Evolutionary conservation across 2,888 invertebrate species (phyloP).

Genomic region (Phengaris arion): DNA sequence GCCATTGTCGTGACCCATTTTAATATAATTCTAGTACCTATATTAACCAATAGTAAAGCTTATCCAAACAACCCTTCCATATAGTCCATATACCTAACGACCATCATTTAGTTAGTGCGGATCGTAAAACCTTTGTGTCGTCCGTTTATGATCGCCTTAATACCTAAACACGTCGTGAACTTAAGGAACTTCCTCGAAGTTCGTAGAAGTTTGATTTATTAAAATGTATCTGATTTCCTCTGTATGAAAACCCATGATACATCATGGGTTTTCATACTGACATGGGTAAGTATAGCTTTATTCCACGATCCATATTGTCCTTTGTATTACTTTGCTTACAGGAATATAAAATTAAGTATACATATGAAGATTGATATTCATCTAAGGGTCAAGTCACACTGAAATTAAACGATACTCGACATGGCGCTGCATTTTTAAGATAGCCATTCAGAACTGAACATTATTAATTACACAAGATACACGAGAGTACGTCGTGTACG

Average conservation of each 20-base stretch:
- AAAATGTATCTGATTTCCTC: background rate
- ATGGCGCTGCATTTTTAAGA: too few relatives aligned
- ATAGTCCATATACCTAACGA: slow-evolving; percentile 58
- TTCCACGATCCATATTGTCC: background rate
- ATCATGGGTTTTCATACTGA: too few relatives aligned
- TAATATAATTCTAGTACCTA: slow-evolving; percentile 6
- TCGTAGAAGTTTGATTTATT: slow-evolving; percentile 46
- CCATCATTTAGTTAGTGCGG: slow-evolving; percentile 68
- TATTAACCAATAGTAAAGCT: slow-evolving; percentile 46
- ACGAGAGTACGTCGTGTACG: too few relatives aligned
- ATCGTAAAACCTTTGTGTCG: slow-evolving; percentile 71
- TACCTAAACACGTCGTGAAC: slow-evolving; percentile 46
- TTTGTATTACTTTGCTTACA: background rate
- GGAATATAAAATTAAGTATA: background rate
- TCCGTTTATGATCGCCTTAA: slow-evolving; percentile 57
- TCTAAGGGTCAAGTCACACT: too few relatives aligned
- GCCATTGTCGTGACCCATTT: background rate
- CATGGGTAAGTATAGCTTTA: background rate
- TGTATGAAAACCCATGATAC: background rate
- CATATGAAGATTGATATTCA: too few relatives aligned
- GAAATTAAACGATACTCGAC: too few relatives aligned
- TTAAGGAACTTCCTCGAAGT: slow-evolving; percentile 38
- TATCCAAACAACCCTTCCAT: slow-evolving; percentile 55
- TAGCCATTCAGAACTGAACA: too few relatives aligned
- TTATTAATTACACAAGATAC: too few relatives aligned